Percentiles rank a stretch among this genome's conserved stretches.
These are phyloP conservation scores for Trichoplusia ni DNA, from an alignment of 1,140 invertebrate genomes.

Conservation along the genomic window DNA sequence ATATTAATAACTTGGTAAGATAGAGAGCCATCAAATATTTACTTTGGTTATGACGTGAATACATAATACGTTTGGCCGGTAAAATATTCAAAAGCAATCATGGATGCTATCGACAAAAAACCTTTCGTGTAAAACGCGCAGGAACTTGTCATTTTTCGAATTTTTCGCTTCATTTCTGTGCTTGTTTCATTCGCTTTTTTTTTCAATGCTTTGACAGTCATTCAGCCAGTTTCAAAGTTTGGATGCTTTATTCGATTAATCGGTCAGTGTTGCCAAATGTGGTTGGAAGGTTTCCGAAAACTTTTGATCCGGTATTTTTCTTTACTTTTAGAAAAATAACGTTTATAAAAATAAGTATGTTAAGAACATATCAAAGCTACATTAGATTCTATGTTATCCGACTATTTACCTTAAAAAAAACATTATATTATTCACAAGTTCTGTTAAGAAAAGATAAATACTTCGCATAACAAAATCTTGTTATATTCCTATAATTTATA, in stretches of 20 bases:
- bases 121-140: constrained; percentile 52
- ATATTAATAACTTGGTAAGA: constrained; percentile 33
- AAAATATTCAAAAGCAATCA: constrained; percentile 55
- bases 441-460: no score
- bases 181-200: constrained; percentile 39
- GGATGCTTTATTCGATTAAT: constrained; percentile 48
- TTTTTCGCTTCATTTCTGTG: constrained; percentile 51
- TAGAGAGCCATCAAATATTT: constrained; percentile 36
- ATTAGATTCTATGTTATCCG: no score
- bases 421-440: no score
- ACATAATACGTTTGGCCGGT: constrained; percentile 54
- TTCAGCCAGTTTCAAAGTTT: constrained; percentile 42
- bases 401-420: no score
- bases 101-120: constrained; percentile 51
- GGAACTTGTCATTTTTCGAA: constrained; percentile 46
- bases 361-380: no score
- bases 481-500: no score
- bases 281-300: not conserved
- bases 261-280: constrained; percentile 16
- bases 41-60: constrained; percentile 48
- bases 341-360: not conserved
- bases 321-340: not conserved
- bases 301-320: not conserved
- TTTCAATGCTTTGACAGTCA: constrained; percentile 30
- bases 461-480: no score